Percentiles rank a stretch among this genome's conserved stretches.
Conservation (phyloP, 1,140 invertebrate genomes). For the Bombus picipes region DNA sequence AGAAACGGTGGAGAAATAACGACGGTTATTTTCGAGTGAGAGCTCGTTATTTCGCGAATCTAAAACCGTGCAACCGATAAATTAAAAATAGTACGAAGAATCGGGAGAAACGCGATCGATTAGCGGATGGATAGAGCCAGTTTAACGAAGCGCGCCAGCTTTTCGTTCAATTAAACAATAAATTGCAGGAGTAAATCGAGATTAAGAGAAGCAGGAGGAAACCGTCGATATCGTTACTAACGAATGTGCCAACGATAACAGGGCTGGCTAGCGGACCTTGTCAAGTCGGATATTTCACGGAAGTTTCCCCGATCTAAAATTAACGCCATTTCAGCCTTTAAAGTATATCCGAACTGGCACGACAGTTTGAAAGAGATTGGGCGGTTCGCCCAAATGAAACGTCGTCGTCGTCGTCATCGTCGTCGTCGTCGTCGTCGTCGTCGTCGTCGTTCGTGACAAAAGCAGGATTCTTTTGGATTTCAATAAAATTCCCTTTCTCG, state of each 20-base stretch:
- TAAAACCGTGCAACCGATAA: neutral
- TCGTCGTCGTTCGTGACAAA: too few relatives aligned
- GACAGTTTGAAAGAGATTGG: conserved; percentile 28
- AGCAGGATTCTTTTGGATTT: neutral
- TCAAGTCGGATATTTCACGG: neutral
- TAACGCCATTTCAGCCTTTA: neutral
- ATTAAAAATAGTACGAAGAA: neutral
- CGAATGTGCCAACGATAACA: conserved; percentile 10
- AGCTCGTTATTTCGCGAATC: neutral
- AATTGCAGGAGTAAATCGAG: conserved; percentile 35
- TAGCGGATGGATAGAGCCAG: neutral
- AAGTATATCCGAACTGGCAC: too few relatives aligned
- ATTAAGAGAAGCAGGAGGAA: conserved; percentile 22
- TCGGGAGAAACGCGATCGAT: neutral
- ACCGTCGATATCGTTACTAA: conserved; percentile 27
- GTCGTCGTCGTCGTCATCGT: neutral
- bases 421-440: too few relatives aligned
- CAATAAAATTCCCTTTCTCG: neutral
- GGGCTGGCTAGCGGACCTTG: neutral
- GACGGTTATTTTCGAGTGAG: neutral
- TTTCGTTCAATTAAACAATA: conserved; percentile 20
- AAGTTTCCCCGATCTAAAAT: conserved; percentile 10
- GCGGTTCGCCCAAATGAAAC: neutral
- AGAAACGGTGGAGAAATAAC: neutral
- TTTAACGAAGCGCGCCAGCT: neutral